phyloP scores from a whole-genome alignment of 1,140 invertebrate species.

The Lordiphosa mommai region DNA sequence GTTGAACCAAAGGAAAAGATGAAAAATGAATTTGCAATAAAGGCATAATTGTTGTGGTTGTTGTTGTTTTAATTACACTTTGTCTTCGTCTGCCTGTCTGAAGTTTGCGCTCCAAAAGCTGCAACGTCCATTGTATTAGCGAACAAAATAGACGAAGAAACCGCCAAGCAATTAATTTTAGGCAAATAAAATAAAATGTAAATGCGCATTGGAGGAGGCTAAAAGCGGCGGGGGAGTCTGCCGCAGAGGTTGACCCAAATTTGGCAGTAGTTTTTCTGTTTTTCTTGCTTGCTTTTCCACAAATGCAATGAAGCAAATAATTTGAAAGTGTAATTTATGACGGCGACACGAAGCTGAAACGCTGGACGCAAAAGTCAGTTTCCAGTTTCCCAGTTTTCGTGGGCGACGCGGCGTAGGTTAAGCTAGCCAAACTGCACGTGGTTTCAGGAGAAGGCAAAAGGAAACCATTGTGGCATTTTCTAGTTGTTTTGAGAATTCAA shows the following conservation, averaged over 20 bases:
- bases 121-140: slow-evolving; percentile 33
- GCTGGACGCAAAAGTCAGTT: no score
- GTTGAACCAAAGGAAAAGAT: slow-evolving; percentile 43
- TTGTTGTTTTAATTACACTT: slow-evolving; percentile 34
- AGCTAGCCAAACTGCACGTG: neutral
- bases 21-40: slow-evolving; percentile 47
- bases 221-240: slow-evolving; percentile 9
- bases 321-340: slow-evolving; percentile 62
- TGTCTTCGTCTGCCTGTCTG: slow-evolving; percentile 11
- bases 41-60: slow-evolving; percentile 29
- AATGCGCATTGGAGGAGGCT: slow-evolving; percentile 42
- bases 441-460: no score
- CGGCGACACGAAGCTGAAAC: slow-evolving; percentile 11
- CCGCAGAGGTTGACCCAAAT: slow-evolving; percentile 39
- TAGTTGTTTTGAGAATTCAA: no score
- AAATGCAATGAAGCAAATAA: slow-evolving; percentile 50
- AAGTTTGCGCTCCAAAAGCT: slow-evolving; percentile 46
- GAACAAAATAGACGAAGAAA: slow-evolving; percentile 6
- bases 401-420: neutral
- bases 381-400: no score
- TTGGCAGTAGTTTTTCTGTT: slow-evolving; percentile 1
- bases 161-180: slow-evolving; percentile 38
- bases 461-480: no score
- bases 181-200: slow-evolving; percentile 52
- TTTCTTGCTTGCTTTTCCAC: slow-evolving; percentile 30